Percentiles rank a stretch among this genome's conserved stretches.
Conservation (phyloP, 2,113 vertebrate genomes). For the Eurypyga helias region DNA sequence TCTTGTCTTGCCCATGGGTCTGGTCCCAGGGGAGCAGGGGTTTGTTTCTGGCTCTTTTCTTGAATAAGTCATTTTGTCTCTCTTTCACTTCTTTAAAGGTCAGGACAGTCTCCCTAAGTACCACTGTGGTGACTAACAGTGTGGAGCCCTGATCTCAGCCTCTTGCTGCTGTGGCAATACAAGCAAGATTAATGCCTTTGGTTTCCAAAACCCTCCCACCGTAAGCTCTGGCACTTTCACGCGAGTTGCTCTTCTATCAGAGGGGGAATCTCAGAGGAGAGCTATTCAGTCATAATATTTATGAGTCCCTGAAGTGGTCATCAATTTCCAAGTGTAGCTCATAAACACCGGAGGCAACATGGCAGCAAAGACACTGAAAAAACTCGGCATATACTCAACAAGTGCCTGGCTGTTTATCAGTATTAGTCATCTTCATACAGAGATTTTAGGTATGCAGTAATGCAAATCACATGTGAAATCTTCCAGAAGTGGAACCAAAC, state of each 20-base stretch:
- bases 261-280: neutral
- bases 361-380: neutral
- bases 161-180: neutral
- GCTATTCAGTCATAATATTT: neutral
- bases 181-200: neutral
- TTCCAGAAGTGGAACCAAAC: neutral
- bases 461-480: neutral
- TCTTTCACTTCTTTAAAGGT: neutral
- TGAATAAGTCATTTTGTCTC: neutral
- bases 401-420: neutral
- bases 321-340: neutral
- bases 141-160: neutral
- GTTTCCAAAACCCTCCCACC: neutral
- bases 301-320: neutral
- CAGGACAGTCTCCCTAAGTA: neutral
- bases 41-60: neutral
- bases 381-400: neutral
- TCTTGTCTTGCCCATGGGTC: neutral
- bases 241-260: neutral
- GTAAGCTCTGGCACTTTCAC: neutral
- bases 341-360: neutral
- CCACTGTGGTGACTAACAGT: neutral
- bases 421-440: neutral
- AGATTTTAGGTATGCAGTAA: neutral
- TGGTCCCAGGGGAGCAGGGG: neutral